Percentiles rank a stretch among this genome's conserved stretches.
Evolutionary conservation across 1,140 invertebrate species (phyloP).

Genomic region (Thalassaphorura encarpata): DNA sequence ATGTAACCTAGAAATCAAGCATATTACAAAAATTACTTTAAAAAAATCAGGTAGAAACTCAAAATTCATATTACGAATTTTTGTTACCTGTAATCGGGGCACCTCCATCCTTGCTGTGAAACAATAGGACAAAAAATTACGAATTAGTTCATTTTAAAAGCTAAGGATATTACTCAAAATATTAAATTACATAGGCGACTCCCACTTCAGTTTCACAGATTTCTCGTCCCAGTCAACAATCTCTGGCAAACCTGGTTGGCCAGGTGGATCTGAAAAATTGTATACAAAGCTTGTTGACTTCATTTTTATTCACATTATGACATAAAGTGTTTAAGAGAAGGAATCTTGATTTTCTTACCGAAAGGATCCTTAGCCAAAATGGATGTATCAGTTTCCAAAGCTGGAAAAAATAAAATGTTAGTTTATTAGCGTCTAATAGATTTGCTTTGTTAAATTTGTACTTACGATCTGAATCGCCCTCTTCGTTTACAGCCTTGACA

Average conservation of each 20-base stretch:
- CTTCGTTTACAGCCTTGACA: constrained; percentile 88
- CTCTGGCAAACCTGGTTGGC: constrained; percentile 69
- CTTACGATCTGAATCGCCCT: constrained; percentile 87
- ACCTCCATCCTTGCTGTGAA: constrained; percentile 52
- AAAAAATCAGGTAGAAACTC: neutral
- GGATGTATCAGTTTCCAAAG: constrained; percentile 73
- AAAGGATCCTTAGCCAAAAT: constrained; percentile 93
- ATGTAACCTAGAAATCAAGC: constrained; percentile 58
- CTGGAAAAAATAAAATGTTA: too few relatives aligned
- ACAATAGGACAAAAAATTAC: neutral
- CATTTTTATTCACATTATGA: too few relatives aligned
- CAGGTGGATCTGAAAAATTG: constrained; percentile 74
- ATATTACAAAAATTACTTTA: too few relatives aligned
- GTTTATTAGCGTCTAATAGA: too few relatives aligned
- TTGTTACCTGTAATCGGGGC: constrained; percentile 87
- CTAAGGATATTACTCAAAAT: neutral
- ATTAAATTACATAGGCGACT: constrained; percentile 80
- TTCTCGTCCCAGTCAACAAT: constrained; percentile 88
- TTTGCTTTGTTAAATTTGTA: too few relatives aligned
- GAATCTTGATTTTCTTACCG: too few relatives aligned
- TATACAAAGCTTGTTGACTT: constrained; percentile 80
- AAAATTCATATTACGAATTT: too few relatives aligned
- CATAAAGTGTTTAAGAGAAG: too few relatives aligned
- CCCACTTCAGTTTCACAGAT: constrained; percentile 91
- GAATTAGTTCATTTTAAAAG: neutral